These are phyloP conservation scores for Python bivittatus DNA, from an alignment of 2,113 vertebrate species.

Conservation along the genomic window DNA sequence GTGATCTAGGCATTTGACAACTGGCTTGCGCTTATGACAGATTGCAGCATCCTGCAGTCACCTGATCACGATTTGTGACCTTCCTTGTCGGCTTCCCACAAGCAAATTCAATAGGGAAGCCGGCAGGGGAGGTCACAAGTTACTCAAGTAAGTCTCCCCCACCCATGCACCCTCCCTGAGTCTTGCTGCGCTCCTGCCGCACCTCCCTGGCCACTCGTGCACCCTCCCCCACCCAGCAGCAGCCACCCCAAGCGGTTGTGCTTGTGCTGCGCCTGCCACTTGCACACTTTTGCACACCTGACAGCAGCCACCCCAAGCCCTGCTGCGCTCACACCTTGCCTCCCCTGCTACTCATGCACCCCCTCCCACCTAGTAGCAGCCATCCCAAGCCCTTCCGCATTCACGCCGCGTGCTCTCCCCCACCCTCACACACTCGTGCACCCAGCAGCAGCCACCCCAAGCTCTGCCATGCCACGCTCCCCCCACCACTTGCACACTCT, in stretches of 20 bases:
- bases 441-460: background rate
- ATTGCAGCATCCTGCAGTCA: background rate
- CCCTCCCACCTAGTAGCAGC: background rate
- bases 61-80: background rate
- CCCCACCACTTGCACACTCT: background rate
- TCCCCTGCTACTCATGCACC: background rate
- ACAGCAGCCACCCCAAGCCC: background rate
- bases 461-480: background rate
- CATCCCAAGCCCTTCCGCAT: background rate
- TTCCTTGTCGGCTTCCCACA: background rate
- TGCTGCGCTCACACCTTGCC: background rate
- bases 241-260: background rate
- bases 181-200: background rate
- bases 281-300: background rate
- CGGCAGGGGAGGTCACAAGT: background rate
- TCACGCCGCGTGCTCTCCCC: background rate
- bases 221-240: background rate
- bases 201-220: background rate
- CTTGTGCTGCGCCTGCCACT: background rate
- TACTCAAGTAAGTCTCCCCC: background rate
- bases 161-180: background rate
- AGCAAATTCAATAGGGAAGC: background rate
- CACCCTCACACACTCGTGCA: background rate
- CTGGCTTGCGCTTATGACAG: background rate
- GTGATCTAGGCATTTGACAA: background rate